These are phyloP conservation scores for Ceyx melanurus DNA, from an alignment of 2,113 vertebrate genomes.

Conservation along the genomic window DNA sequence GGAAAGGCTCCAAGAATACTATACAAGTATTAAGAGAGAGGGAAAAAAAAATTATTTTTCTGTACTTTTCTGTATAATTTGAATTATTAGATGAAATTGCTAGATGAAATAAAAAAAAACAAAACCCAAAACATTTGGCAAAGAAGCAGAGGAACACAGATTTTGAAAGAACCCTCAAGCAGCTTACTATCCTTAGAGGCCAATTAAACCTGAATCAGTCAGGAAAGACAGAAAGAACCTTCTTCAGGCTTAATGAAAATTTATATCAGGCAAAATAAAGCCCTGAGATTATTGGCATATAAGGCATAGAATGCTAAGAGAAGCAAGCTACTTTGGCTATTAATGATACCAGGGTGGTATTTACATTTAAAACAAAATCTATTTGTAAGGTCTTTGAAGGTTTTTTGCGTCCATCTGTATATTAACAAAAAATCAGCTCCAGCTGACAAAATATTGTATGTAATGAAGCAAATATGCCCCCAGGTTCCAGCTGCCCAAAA, in stretches of 20 bases:
- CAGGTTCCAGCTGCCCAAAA: slow-evolving; percentile 43
- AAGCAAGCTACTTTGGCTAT: slow-evolving; percentile 26
- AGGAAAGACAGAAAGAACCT: slow-evolving; percentile 51
- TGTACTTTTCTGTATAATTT: neutral
- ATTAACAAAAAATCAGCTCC: slow-evolving; percentile 41
- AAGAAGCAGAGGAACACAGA: slow-evolving; percentile 47
- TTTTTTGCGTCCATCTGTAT: slow-evolving; percentile 47
- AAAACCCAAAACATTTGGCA: slow-evolving; percentile 27
- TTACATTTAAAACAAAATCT: slow-evolving; percentile 62
- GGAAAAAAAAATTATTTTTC: neutral
- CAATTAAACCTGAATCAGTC: slow-evolving; percentile 60
- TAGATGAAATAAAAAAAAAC: slow-evolving; percentile 30
- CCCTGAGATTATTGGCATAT: slow-evolving; percentile 33
- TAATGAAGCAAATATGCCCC: slow-evolving; percentile 51
- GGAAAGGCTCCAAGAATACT: neutral
- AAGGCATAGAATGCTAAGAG: neutral
- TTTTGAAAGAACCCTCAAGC: slow-evolving; percentile 48
- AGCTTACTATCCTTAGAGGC: slow-evolving; percentile 57
- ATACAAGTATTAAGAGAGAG: neutral
- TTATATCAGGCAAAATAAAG: slow-evolving; percentile 41
- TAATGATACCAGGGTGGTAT: slow-evolving; percentile 22
- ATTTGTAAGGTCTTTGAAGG: slow-evolving; percentile 54
- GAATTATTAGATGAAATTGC: neutral
- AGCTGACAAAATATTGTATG: slow-evolving; percentile 61
- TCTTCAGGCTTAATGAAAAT: slow-evolving; percentile 53